phyloP scores from a whole-genome alignment of 2,797 vertebrate genomes.

The Clamator glandarius region DNA sequence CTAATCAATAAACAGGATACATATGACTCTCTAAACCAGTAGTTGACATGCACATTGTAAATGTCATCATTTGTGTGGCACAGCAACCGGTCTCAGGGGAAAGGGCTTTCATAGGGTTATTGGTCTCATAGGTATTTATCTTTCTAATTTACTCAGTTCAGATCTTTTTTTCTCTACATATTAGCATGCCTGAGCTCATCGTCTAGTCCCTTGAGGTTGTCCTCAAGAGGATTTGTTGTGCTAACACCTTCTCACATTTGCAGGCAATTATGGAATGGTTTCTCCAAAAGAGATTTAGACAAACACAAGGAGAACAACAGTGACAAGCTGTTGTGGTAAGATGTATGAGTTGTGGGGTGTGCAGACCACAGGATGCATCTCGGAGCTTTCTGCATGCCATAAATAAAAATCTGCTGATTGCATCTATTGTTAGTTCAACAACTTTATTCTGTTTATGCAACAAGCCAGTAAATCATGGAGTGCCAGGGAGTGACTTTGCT shows the following conservation, averaged over 20 bases:
- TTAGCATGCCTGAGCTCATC: constrained; percentile 20
- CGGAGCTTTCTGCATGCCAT: not conserved
- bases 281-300: constrained; percentile 24
- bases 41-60: not conserved
- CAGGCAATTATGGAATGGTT: not conserved
- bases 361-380: not conserved
- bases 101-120: not conserved
- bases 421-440: not conserved
- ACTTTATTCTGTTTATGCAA: not conserved
- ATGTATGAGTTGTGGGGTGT: not conserved
- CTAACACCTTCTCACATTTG: not conserved
- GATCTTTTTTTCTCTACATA: not conserved
- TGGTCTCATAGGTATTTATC: constrained; percentile 27
- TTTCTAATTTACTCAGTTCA: constrained; percentile 19
- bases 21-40: not conserved
- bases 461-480: constrained; percentile 3
- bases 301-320: not conserved
- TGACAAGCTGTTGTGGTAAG: not conserved
- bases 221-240: constrained; percentile 13
- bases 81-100: not conserved
- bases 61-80: not conserved
- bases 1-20: constrained; percentile 7
- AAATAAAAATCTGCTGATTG: constrained; percentile 10
- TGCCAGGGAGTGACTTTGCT: not conserved
- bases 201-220: constrained; percentile 12